Evolutionary conservation across 2,113 vertebrate species (phyloP).

Genomic region (Apteryx mantelli): DNA sequence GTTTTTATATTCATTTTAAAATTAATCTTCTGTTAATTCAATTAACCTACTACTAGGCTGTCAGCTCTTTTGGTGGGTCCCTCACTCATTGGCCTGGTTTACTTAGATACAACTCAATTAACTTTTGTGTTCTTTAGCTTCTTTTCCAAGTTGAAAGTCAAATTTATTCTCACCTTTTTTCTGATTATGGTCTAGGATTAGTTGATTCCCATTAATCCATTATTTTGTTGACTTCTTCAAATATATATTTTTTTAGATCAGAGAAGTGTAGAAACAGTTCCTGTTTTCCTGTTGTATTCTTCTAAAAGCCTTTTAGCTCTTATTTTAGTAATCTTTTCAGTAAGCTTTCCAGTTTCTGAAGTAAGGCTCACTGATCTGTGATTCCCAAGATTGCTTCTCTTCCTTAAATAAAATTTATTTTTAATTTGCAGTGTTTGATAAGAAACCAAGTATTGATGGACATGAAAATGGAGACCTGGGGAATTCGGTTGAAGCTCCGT

Average conservation of each 20-base stretch:
- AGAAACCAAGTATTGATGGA: conserved; percentile 84
- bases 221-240: not conserved
- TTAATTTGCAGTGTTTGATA: conserved; percentile 85
- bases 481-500: conserved; percentile 80
- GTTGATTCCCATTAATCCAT: not conserved
- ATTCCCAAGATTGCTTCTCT: not conserved
- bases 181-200: not conserved
- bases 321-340: not conserved
- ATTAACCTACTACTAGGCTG: not conserved
- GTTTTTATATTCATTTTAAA: not conserved
- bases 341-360: not conserved
- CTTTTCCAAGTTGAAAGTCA: not conserved
- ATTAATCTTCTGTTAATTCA: conserved; percentile 11
- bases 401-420: conserved; percentile 18
- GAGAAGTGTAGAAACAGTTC: not conserved
- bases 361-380: not conserved
- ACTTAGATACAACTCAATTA: not conserved
- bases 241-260: not conserved
- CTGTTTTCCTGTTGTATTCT: not conserved
- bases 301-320: not conserved
- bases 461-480: conserved; percentile 89
- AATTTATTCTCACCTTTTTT: not conserved
- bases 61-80: not conserved
- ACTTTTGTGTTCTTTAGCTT: not conserved
- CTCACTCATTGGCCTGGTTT: conserved; percentile 19